phyloP scores from a whole-genome alignment of 2,888 invertebrate species.

The Drosophila antonietae region DNA sequence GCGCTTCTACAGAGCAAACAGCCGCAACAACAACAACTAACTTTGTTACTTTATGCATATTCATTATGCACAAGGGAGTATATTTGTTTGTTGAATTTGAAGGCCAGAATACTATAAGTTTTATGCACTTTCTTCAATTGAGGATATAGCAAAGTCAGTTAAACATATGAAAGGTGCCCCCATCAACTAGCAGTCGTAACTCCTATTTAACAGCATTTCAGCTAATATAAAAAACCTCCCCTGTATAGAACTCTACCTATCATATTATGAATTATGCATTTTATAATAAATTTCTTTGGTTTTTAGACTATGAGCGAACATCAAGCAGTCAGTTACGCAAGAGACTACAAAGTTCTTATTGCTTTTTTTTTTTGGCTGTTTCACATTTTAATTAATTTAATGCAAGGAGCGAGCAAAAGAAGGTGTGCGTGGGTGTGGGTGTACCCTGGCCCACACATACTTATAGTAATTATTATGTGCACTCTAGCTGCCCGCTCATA shows the following conservation, averaged over 20 bases:
- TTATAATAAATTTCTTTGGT: not conserved
- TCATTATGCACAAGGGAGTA: not conserved
- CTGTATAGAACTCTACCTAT: too few relatives aligned
- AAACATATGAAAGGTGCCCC: too few relatives aligned
- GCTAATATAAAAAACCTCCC: too few relatives aligned
- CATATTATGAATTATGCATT: too few relatives aligned
- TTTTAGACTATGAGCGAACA: not conserved
- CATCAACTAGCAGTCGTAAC: too few relatives aligned
- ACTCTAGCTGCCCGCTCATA: not conserved
- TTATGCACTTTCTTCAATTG: too few relatives aligned
- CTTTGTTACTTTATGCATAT: not conserved
- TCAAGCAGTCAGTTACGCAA: not conserved
- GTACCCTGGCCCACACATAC: slow-evolving; percentile 3
- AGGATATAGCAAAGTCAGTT: too few relatives aligned
- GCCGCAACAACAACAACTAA: not conserved
- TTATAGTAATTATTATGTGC: slow-evolving; percentile 36
- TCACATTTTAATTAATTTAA: slow-evolving; percentile 64
- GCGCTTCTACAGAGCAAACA: slow-evolving; percentile 12
- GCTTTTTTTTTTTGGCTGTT: slow-evolving; percentile 1
- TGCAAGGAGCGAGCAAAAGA: slow-evolving; percentile 26
- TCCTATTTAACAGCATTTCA: too few relatives aligned
- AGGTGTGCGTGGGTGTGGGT: slow-evolving; percentile 25
- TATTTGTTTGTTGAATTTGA: not conserved
- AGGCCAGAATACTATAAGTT: too few relatives aligned
- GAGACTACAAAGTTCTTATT: not conserved